Conservation (phyloP, 1,140 invertebrate genomes). For the Lysiphlebus fabarum region DNA sequence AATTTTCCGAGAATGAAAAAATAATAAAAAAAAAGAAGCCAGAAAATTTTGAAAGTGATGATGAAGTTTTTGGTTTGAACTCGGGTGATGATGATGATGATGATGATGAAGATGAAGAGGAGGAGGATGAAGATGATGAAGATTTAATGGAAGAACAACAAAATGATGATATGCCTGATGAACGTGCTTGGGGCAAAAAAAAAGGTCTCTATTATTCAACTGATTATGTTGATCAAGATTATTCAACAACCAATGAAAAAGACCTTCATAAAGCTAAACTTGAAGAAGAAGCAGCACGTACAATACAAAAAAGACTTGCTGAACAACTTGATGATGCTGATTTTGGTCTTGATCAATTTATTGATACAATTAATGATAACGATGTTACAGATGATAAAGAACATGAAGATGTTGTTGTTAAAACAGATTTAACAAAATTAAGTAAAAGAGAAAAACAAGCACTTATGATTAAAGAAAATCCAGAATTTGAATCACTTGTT, state of each 20-base stretch:
- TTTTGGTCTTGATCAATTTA: conserved; percentile 70
- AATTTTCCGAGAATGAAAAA: conserved; percentile 67
- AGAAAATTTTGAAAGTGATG: conserved; percentile 61
- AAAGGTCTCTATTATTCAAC: conserved; percentile 77
- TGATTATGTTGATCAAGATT: conserved; percentile 85
- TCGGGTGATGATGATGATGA: conserved; percentile 36
- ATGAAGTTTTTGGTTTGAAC: conserved; percentile 62
- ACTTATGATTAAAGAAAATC: conserved; percentile 77
- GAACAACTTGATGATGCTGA: conserved; percentile 79
- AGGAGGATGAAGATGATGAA: conserved; percentile 51
- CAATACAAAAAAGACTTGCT: conserved; percentile 73
- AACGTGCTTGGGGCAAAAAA: conserved; percentile 82
- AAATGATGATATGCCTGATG: conserved; percentile 69
- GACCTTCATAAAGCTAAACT: conserved; percentile 71
- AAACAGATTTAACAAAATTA: conserved; percentile 73
- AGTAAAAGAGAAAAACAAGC: conserved; percentile 71
- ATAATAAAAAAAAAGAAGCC: conserved; percentile 56
- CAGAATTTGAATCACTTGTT: conserved; percentile 74
- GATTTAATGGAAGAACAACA: conserved; percentile 58
- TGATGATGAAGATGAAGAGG: conserved; percentile 54
- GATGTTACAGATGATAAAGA: too few relatives aligned
- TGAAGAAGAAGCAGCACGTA: conserved; percentile 82
- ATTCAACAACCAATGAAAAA: conserved; percentile 63
- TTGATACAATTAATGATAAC: conserved; percentile 40
- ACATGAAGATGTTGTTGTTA: conserved; percentile 56